phyloP scores from a whole-genome alignment of 2,888 invertebrate genomes.

The Aphidoletes aphidimyza region DNA sequence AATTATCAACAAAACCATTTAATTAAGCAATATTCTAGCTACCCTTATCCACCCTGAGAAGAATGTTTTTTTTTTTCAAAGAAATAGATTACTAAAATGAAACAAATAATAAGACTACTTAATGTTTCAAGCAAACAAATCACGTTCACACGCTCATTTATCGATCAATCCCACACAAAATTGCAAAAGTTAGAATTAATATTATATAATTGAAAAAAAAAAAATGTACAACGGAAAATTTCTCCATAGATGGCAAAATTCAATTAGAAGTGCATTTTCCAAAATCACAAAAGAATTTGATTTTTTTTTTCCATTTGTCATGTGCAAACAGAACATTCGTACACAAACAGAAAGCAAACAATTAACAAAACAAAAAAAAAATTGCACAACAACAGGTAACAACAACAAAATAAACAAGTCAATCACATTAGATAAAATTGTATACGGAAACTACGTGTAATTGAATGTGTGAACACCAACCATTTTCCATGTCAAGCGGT shows the following conservation, averaged over 20 bases:
- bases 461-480: constrained; percentile 72
- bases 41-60: too few relatives aligned
- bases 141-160: constrained; percentile 40
- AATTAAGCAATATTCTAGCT: too few relatives aligned
- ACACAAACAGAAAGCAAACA: constrained; percentile 55
- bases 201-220: too few relatives aligned
- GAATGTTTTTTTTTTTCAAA: too few relatives aligned
- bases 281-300: constrained; percentile 20
- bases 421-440: constrained; percentile 56
- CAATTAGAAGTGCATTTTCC: constrained; percentile 28
- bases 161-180: constrained; percentile 55
- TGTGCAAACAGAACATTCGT: constrained; percentile 55
- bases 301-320: constrained; percentile 56
- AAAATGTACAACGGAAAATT: constrained; percentile 20
- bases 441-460: constrained; percentile 5
- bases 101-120: background rate
- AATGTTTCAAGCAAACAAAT: background rate
- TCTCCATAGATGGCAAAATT: constrained; percentile 6
- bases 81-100: background rate
- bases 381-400: background rate
- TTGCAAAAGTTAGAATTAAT: constrained; percentile 54
- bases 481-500: constrained; percentile 90
- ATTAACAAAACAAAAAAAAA: constrained; percentile 55
- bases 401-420: too few relatives aligned
- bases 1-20: too few relatives aligned